Base-by-base conservation (phyloP, 2,888 invertebrate species). In the Stratiomys singularior region DNA sequence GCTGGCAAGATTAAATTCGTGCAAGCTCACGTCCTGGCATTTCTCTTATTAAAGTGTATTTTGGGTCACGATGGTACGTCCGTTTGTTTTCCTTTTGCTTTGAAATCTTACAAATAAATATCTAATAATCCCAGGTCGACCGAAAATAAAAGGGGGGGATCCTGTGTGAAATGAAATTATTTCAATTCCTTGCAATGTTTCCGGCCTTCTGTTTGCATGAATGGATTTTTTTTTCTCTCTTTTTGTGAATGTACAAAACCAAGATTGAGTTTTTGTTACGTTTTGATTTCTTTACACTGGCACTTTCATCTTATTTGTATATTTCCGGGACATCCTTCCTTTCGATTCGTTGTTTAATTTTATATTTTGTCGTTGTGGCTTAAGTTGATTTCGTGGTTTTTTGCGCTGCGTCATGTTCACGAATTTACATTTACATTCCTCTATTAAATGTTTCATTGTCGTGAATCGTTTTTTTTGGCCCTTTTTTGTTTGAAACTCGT, bases 361-460 rank as follows among this genome's bases (percentile, higher is more conserved):
- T 4, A 52, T 9, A n/a, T 52, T 52, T 52, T 52, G 7, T 13
- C 15, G n/a, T 18, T 2, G 52, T 52, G 52, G 52, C 52, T 15
- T 44, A 13, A 44, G 52, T 18, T 52, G 52, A 52, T 52, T 52
- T 15, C 15, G n/a, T 52, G 52, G 7, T 52, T 52, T 15, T 13
- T n/a, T n/a, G n/a, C n/a, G n/a, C 37, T 5, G 9, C 9, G 37
- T 37, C 3, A 52, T 7, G 9, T 44, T 9, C 9, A 7, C 44
- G 44, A 52, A 52, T 52, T 52, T 52, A 13, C 52, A 52, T 52
- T 52, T 52, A 52, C 18, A 52, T 52, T 5, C 52, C 52, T 52
- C 3, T 52, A 52, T 52, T 52, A 52, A 52, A 52, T 52, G 52
- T 52, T 52, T 52, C 52, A 52, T 52, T 15, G 4, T 52, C 52